These are phyloP conservation scores for Philantomba maxwellii DNA, from an alignment of 2,113 vertebrate species.

Conservation along the genomic window DNA sequence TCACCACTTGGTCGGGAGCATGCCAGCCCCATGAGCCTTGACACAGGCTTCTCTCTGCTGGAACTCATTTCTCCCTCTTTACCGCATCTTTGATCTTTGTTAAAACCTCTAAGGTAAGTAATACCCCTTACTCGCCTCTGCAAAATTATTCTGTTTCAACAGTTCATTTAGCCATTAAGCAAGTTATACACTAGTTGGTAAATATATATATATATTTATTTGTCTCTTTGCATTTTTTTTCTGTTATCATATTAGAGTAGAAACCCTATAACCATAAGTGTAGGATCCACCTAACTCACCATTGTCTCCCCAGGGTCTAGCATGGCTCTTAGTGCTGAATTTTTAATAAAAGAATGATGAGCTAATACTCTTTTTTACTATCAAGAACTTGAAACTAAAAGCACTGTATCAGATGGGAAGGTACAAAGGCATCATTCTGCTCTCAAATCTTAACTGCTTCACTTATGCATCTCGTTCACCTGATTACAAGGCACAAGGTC, in stretches of 20 bases:
- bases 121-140: not conserved
- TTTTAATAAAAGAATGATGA: conserved; percentile 50
- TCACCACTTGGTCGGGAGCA: not conserved
- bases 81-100: not conserved
- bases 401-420: not conserved
- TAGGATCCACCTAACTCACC: not conserved
- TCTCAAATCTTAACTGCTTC: not conserved
- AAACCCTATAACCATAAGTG: not conserved
- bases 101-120: not conserved
- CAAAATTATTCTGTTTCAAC: not conserved
- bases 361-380: conserved; percentile 10
- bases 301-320: not conserved
- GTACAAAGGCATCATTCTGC: not conserved
- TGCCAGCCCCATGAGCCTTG: not conserved
- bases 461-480: not conserved
- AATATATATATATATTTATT: not conserved
- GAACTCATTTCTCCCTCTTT: not conserved
- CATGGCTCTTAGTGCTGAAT: not conserved
- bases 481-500: not conserved
- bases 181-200: not conserved
- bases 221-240: not conserved
- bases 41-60: not conserved
- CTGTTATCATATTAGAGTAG: not conserved
- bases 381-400: not conserved
- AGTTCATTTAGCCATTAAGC: not conserved